Evolutionary conservation across 2,888 invertebrate genomes (phyloP).

Genomic region (Aspidapion aeneum): DNA sequence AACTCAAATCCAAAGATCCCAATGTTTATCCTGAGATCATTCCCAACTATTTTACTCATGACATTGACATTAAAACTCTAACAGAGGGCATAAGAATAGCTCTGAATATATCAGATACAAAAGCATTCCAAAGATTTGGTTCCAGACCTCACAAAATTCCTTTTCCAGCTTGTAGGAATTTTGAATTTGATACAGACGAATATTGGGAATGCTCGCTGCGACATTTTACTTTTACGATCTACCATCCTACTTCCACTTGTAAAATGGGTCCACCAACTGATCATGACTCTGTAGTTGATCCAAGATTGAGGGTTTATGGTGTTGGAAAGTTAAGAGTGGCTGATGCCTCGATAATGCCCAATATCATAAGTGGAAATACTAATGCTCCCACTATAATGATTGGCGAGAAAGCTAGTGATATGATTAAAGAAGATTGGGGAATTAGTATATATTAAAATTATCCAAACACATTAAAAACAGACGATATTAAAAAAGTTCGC

Average conservation of each 20-base stretch:
- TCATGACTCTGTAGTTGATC: constrained; percentile 75
- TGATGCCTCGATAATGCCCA: constrained; percentile 87
- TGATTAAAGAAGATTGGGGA: constrained; percentile 83
- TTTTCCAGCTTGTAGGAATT: constrained; percentile 77
- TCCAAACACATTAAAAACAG: constrained; percentile 62
- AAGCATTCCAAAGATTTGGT: constrained; percentile 77
- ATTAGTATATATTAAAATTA: constrained; percentile 26
- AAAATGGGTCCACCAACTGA: constrained; percentile 83
- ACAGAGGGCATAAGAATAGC: constrained; percentile 85
- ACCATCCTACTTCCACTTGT: constrained; percentile 81
- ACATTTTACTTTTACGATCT: constrained; percentile 77
- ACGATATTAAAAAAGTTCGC: constrained; percentile 86
- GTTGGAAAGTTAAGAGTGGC: constrained; percentile 73
- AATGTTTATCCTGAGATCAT: constrained; percentile 79
- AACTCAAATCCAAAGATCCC: constrained; percentile 76
- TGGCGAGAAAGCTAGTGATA: constrained; percentile 83
- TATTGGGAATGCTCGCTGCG: constrained; percentile 86
- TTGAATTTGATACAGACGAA: constrained; percentile 69
- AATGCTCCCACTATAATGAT: constrained; percentile 90
- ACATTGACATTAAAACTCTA: constrained; percentile 73
- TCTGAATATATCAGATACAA: constrained; percentile 72
- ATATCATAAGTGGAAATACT: constrained; percentile 84
- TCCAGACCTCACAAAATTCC: constrained; percentile 76
- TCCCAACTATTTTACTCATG: constrained; percentile 89
- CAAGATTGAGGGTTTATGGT: constrained; percentile 73